Base-by-base conservation (phyloP, 1,140 invertebrate genomes). In the Lepidurus apus region DNA sequence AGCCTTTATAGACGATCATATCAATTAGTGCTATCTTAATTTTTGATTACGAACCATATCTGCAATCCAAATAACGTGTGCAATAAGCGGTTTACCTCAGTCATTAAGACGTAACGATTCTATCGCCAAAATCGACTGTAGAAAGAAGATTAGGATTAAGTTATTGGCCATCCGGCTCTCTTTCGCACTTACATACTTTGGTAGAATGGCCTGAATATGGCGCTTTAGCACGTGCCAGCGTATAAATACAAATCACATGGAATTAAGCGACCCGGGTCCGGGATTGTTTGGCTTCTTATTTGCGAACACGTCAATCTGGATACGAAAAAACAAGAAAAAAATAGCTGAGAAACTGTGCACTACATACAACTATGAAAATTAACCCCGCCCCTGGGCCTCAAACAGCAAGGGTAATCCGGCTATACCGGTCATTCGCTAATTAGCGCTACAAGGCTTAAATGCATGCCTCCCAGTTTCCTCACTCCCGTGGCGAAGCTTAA, bases 401-500 rank as follows among this genome's bases (percentile, higher is more conserved):
- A 65, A 65, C 17, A 65, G 53, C n/a, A 65, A 65, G 53, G 53
- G 17, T 65, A 65, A 65, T 65, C 53, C 53, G 53, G 0, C 9
- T 65, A 65, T 3, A 65, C 53, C 21, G 6, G 13, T 65, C 21
- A 65, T 21, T 21, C 13, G 53, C 53, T 65, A 65, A 65, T 65
- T 65, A 65, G 53, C 53, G 53, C 53, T n/a, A 65, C 17, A 21
- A 65, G 53, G 53, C 53, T 65, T 65, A 65, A 65, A 65, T 17
- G 53, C 53, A 65, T 65, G 53, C 53, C 53, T 65, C 53, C 53
- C 53, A 65, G n/a, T 65, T 65, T 65, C 53, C 53, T 65, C 53
- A 65, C 53, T 21, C 53, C 53, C 8, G 53, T 65, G 21, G 53
- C 21, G 53, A 65, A 11, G 17, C 53, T 65, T 65, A 65, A 65